Conservation (phyloP, 2,888 invertebrate genomes). For the Caenorhabditis sinica region DNA sequence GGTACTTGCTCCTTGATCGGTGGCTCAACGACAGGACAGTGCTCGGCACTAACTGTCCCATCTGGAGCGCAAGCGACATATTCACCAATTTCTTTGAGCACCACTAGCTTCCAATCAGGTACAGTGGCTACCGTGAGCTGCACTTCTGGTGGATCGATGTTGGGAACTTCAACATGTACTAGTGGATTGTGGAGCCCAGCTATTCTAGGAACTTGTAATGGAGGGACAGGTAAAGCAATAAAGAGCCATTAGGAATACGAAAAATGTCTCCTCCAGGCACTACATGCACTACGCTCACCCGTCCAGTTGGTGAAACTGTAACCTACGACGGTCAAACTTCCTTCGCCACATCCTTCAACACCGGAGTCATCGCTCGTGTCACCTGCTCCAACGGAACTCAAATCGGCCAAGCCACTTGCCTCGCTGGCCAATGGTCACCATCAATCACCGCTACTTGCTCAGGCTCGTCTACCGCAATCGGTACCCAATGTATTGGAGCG, state of each 20-base stretch:
- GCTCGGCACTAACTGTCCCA: slow-evolving; percentile 54
- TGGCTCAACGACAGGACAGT: slow-evolving; percentile 41
- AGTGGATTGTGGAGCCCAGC: slow-evolving; percentile 71
- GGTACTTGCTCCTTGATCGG: slow-evolving; percentile 56
- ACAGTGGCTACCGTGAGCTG: slow-evolving; percentile 66
- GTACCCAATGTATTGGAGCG: slow-evolving; percentile 52
- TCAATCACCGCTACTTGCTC: slow-evolving; percentile 54
- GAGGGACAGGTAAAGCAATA: slow-evolving; percentile 11
- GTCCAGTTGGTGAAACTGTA: slow-evolving; percentile 66
- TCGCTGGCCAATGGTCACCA: slow-evolving; percentile 52
- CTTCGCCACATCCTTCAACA: slow-evolving; percentile 54
- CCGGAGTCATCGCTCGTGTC: slow-evolving; percentile 71
- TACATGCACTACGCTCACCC: slow-evolving; percentile 44
- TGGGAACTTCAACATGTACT: slow-evolving; percentile 67
- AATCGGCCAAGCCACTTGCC: slow-evolving; percentile 51
- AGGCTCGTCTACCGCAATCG: slow-evolving; percentile 32
- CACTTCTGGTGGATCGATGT: slow-evolving; percentile 41
- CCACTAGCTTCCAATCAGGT: slow-evolving; percentile 61
- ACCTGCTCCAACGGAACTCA: slow-evolving; percentile 71
- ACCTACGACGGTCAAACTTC: slow-evolving; percentile 58
- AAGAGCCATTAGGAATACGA: not conserved
- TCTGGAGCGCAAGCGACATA: slow-evolving; percentile 62
- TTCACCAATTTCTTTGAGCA: slow-evolving; percentile 51
- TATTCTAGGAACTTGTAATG: slow-evolving; percentile 30
- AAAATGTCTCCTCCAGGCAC: slow-evolving; percentile 24